phyloP scores from a whole-genome alignment of 2,888 invertebrate genomes.

The Saturnia pavonia region DNA sequence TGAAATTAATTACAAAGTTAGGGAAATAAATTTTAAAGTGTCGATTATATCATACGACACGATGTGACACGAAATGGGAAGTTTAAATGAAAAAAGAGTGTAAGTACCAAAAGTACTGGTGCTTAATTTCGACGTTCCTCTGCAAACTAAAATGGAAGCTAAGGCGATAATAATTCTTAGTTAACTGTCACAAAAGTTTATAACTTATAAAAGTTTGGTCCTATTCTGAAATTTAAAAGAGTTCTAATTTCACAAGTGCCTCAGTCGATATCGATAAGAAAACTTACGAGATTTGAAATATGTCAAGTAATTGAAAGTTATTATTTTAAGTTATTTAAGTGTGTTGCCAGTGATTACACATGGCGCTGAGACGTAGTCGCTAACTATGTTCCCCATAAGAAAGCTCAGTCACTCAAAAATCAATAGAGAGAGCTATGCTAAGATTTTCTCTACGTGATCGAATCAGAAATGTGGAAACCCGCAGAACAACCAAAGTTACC shows the following conservation, averaged over 20 bases:
- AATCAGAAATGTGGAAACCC: too few species aligned
- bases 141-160: constrained; percentile 62
- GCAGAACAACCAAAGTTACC: too few species aligned
- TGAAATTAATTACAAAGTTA: constrained; percentile 30
- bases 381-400: too few species aligned
- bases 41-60: constrained; percentile 31
- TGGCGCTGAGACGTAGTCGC: too few species aligned
- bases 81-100: constrained; percentile 66
- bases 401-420: too few species aligned
- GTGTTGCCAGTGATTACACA: too few species aligned
- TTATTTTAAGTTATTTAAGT: too few species aligned
- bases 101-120: constrained; percentile 60
- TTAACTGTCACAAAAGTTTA: constrained; percentile 78
- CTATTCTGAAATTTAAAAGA: constrained; percentile 78
- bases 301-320: background rate
- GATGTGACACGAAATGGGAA: constrained; percentile 20
- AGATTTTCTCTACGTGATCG: too few species aligned
- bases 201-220: constrained; percentile 79
- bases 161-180: constrained; percentile 79
- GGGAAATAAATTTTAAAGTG: constrained; percentile 27
- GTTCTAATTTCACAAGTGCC: constrained; percentile 73
- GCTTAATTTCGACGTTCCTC: constrained; percentile 56
- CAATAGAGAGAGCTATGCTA: too few species aligned
- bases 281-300: background rate
- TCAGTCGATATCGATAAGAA: constrained; percentile 50